Conservation (phyloP, 2,888 invertebrate genomes). For the Trachelus stipa region DNA sequence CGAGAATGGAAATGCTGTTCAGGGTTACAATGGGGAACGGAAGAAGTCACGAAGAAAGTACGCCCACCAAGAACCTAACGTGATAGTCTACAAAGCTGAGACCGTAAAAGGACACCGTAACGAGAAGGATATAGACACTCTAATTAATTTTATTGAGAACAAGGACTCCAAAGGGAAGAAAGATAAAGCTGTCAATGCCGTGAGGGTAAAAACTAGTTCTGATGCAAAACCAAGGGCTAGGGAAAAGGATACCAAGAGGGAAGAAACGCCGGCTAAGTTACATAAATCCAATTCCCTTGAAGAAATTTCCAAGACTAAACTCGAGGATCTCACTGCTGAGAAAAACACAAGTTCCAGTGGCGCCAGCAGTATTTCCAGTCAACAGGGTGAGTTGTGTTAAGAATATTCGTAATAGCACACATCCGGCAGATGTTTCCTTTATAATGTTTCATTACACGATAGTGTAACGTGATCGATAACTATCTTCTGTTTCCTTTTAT, state of each 20-base stretch:
- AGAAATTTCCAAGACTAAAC: slow-evolving; percentile 81
- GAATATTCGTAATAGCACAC: background rate
- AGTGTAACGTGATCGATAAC: background rate
- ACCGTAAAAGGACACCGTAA: slow-evolving; percentile 84
- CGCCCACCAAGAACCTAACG: slow-evolving; percentile 58
- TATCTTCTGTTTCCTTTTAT: background rate
- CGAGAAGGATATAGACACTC: slow-evolving; percentile 80
- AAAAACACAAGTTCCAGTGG: slow-evolving; percentile 58
- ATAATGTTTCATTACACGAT: background rate
- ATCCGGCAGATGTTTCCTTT: background rate
- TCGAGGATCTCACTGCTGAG: slow-evolving; percentile 76
- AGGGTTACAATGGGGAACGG: slow-evolving; percentile 62
- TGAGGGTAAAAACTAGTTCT: slow-evolving; percentile 61
- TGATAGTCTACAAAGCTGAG: slow-evolving; percentile 67
- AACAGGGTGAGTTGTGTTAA: slow-evolving; percentile 50
- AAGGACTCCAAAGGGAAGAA: slow-evolving; percentile 62
- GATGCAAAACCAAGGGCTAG: slow-evolving; percentile 60
- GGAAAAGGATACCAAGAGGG: slow-evolving; percentile 64
- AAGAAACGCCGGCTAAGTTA: slow-evolving; percentile 65
- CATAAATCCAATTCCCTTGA: slow-evolving; percentile 84
- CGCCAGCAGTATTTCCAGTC: slow-evolving; percentile 60
- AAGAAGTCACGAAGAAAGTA: slow-evolving; percentile 60
- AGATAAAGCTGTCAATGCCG: slow-evolving; percentile 55
- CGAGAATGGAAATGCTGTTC: slow-evolving; percentile 84
- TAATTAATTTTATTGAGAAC: slow-evolving; percentile 83